Evolutionary conservation across 2,113 vertebrate genomes (phyloP).

Genomic region (Sphyrna mokarran): DNA sequence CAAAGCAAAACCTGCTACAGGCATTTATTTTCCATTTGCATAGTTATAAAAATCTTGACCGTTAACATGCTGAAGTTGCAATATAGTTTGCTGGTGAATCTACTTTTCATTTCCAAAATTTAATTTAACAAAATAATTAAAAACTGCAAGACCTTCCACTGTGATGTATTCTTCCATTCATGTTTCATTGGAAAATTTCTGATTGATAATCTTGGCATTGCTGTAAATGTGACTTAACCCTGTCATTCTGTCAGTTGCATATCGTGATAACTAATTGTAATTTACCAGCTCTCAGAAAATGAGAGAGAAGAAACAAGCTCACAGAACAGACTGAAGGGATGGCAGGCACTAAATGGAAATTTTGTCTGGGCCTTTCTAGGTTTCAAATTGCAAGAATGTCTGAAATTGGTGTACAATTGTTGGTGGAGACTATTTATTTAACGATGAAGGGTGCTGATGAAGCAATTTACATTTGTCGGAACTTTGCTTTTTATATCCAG

Average conservation of each 20-base stretch:
- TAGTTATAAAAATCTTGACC: neutral
- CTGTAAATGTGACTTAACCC: no score
- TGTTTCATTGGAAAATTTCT: neutral
- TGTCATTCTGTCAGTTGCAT: neutral
- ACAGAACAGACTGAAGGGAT: neutral
- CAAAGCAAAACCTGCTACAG: neutral
- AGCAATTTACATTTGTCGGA: neutral
- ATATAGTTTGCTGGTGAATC: neutral
- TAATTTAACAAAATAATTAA: neutral
- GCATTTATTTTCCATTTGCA: neutral
- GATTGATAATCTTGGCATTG: neutral
- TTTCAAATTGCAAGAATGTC: neutral
- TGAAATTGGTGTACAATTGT: neutral
- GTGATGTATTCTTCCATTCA: neutral
- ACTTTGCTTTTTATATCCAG: neutral
- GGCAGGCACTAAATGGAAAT: neutral
- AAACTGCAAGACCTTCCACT: neutral
- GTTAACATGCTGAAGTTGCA: neutral
- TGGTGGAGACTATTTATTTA: neutral
- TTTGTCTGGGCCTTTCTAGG: neutral
- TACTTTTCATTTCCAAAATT: neutral
- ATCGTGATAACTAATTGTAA: neutral
- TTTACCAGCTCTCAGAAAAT: neutral
- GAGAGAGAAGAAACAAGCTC: neutral
- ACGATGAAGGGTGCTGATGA: neutral